These are phyloP conservation scores for Balearica regulorum DNA, from an alignment of 2,797 vertebrate genomes.

Conservation along the genomic window DNA sequence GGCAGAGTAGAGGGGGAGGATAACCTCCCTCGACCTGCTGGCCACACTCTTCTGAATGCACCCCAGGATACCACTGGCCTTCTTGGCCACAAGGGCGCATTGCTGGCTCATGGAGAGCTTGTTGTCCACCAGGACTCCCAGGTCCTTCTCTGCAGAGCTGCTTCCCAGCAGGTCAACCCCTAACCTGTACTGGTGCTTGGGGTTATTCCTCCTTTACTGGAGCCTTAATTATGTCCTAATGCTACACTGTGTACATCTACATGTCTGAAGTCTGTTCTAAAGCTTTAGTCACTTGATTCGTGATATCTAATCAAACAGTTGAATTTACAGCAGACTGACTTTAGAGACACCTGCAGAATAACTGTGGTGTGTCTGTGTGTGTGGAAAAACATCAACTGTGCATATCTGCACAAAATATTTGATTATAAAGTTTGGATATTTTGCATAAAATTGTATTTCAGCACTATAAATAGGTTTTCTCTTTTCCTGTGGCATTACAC, in stretches of 20 bases:
- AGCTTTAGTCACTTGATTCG: background rate
- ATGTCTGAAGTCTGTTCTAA: background rate
- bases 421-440: background rate
- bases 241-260: background rate
- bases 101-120: no score
- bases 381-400: background rate
- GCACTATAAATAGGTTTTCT: background rate
- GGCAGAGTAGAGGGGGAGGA: no score
- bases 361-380: background rate
- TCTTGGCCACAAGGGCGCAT: no score
- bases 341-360: background rate
- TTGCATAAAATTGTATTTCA: background rate
- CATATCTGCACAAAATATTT: background rate
- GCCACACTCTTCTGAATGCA: no score
- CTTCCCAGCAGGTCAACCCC: no score
- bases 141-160: no score
- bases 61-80: no score
- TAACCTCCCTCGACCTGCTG: no score
- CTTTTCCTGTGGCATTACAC: background rate
- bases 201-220: background rate
- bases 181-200: no score
- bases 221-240: background rate
- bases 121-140: no score
- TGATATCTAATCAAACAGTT: rapidly evolving
- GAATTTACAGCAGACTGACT: background rate